phyloP scores from a whole-genome alignment of 2,797 vertebrate species.

The Siniperca obscura region DNA sequence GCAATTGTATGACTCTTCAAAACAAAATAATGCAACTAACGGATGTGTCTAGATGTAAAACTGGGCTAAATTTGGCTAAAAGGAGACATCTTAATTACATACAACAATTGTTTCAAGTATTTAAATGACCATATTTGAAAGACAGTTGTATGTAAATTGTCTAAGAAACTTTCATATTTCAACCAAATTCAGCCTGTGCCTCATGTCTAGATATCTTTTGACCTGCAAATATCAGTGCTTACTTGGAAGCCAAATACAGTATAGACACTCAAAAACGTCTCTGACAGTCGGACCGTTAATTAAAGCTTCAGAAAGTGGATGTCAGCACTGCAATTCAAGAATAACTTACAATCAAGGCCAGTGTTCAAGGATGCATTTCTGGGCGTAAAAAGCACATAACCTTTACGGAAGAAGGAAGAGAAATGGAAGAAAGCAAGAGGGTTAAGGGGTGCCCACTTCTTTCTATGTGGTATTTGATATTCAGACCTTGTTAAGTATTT shows the following conservation, averaged over 20 bases:
- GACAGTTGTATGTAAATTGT: background rate
- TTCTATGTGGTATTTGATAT: too few relatives aligned
- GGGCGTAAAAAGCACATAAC: background rate
- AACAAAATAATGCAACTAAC: constrained; percentile 6
- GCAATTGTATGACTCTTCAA: constrained; percentile 18
- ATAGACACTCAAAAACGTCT: background rate
- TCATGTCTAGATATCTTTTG: background rate
- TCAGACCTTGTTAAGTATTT: background rate
- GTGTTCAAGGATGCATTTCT: background rate
- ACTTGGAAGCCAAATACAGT: background rate
- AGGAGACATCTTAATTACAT: background rate
- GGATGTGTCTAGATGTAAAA: background rate
- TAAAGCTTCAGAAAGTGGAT: background rate
- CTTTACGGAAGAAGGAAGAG: background rate
- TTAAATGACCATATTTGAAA: background rate
- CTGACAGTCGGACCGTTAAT: background rate
- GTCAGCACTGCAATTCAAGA: background rate
- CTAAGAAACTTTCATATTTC: background rate
- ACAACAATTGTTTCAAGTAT: background rate
- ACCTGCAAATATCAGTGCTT: background rate
- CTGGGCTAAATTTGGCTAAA: background rate
- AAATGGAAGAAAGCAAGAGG: background rate
- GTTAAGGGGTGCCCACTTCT: background rate
- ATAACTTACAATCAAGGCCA: background rate
- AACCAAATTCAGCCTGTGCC: background rate